Conservation (phyloP, 2,113 vertebrate species). For the Dicerorhinus sumatrensis region DNA sequence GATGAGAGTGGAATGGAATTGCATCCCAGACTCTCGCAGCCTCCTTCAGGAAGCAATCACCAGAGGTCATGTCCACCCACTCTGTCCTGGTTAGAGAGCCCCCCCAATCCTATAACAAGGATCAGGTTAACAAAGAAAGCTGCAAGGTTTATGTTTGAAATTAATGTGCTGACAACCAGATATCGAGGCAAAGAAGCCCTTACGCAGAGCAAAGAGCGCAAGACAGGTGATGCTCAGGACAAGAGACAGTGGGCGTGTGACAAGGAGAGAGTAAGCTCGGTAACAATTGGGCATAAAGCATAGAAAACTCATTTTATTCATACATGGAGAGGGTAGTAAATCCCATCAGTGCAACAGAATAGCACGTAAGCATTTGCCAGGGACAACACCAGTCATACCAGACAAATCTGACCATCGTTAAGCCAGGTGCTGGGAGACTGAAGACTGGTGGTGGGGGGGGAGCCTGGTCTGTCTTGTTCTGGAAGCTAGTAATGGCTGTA, state of each 20-base stretch:
- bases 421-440: no score
- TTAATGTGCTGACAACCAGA: accelerated
- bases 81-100: accelerated
- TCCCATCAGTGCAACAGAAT: accelerated
- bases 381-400: accelerated
- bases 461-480: no score
- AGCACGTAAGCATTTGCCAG: accelerated
- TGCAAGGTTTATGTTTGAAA: not conserved
- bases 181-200: no score
- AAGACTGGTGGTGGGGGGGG: accelerated
- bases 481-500: accelerated
- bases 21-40: not conserved
- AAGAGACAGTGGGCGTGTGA: no score
- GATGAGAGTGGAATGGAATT: not conserved
- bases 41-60: accelerated
- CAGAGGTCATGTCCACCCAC: not conserved
- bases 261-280: not conserved
- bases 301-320: not conserved
- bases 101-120: not conserved
- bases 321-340: accelerated
- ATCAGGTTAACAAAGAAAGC: not conserved
- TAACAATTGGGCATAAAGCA: not conserved
- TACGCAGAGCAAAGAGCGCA: not conserved
- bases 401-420: no score
- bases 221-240: accelerated